Base-by-base conservation (phyloP, 2,888 invertebrate species). In the Drosophila histrio region DNA sequence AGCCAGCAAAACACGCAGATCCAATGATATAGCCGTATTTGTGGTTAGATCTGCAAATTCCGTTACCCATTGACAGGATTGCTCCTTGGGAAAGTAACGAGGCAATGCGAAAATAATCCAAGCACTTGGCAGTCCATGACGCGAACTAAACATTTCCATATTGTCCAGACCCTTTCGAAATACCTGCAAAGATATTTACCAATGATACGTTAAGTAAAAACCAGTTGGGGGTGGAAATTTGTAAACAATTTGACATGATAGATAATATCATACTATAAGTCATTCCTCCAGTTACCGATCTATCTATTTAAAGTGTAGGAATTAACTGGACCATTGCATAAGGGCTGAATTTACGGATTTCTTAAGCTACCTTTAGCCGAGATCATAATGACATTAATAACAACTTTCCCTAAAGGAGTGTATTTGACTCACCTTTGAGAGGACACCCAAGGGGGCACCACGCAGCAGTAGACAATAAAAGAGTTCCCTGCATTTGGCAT, bases 401-500 rank as follows among this genome's bases (percentile, higher is more conserved):
- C n/a, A n/a, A n/a, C n/a, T n/a, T n/a, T n/a, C n/a, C n/a, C n/a
- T n/a, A n/a, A n/a, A n/a, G n/a, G n/a, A n/a, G n/a, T n/a, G n/a
- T n/a, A 13, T 15, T 17, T 4, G 3, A 13, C 64, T 15, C n/a
- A 96, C 96, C 93, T 97, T 96, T 89, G 95, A 94, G 32, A 97
- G 92, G 70, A 94, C 94, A 83, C 96, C 95, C 38, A 97, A 91
- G 0, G 96, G 95, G 9, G 95, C 94, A 0, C 96, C 96, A 65
- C 96, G 93, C 44, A 96, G 92, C 8, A 96, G 91, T 11, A 97
- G 92, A 66, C 96, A 96, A 69, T 94, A 94, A 78, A 96, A 94
- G 44, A 97, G 92, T 83, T 96, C 95, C 77, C 95, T 94, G 90
- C 97, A 96, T 89, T 97, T 97, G 0, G 96, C 94, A 87, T 97